Conservation (phyloP, 2,888 invertebrate genomes). For the Perdita meconis region DNA sequence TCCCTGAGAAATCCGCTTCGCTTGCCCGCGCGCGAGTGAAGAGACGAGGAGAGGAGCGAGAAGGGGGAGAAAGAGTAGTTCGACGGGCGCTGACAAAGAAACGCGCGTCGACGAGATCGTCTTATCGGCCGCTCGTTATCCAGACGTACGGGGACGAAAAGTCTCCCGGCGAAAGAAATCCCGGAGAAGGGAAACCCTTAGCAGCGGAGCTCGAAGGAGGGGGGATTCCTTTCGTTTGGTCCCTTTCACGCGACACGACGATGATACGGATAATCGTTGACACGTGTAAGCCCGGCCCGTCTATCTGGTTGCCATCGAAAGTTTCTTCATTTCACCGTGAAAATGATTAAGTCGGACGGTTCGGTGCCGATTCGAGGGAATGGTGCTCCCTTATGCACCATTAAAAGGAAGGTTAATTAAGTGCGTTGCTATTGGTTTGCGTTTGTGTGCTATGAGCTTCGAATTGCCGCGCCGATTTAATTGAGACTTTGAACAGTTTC, state of each 20-base stretch:
- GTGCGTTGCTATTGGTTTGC: too few relatives aligned
- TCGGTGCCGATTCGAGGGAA: too few relatives aligned
- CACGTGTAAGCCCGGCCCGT: conserved; percentile 32
- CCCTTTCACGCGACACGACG: conserved; percentile 11
- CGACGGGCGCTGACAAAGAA: conserved; percentile 55
- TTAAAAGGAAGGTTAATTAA: too few relatives aligned
- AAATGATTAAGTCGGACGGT: background rate
- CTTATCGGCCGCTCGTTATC: conserved; percentile 63
- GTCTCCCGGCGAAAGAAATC: conserved; percentile 42
- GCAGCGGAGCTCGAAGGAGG: conserved; percentile 13
- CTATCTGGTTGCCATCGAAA: background rate
- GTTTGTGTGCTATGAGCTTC: too few relatives aligned
- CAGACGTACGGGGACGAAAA: conserved; percentile 37
- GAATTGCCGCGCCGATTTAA: too few relatives aligned
- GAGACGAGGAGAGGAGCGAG: too few relatives aligned
- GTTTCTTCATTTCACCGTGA: conserved; percentile 4
- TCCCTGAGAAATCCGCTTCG: conserved; percentile 52
- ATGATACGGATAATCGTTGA: conserved; percentile 48
- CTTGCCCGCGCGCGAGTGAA: conserved; percentile 22
- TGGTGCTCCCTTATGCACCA: too few relatives aligned
- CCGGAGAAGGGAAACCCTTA: conserved; percentile 38
- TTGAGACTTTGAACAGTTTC: too few relatives aligned
- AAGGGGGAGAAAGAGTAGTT: conserved; percentile 29
- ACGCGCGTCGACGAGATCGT: conserved; percentile 38
- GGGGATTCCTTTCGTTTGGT: conserved; percentile 25